Evolutionary conservation across 2,888 invertebrate species (phyloP), one percentile per base, ranked within the genome.

Genomic region (Capitulum mitella): DNA sequence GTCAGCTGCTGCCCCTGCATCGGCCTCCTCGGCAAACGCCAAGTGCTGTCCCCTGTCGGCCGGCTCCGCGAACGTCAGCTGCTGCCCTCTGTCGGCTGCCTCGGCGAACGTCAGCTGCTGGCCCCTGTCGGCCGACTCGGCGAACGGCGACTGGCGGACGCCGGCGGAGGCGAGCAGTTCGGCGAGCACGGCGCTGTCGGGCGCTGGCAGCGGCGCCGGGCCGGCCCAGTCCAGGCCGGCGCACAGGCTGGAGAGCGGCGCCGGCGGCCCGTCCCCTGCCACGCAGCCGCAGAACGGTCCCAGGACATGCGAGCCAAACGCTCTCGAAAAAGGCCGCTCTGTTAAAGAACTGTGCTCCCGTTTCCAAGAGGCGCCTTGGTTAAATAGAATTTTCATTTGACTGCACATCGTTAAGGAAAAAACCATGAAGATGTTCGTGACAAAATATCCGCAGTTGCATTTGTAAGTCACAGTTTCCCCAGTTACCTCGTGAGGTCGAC

Each of bases 101-200:
- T 54, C 26, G 8, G 54, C 14, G 54, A 54, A 54, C 54, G 26
- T 19, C 54, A 54, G 54, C 54, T 54, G 54, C 54, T 54, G 54
- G 1, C 58, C 12, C n/a, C 58, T 12, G 29, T 58, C 58, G n/a
- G 58, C 29, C n/a, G 29, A 1, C 58, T 58, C 58, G 3, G 29
- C 58, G 58, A 58, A 29, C n/a, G 58, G n/a, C 29, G 58, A 58
- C 29, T 58, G 58, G 58, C 29, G 58, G 58, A 10, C n/a, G 58
- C 29, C n/a, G 58, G 58, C 58, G n/a, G 29, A n/a, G n/a, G n/a
- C 29, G n/a, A 58, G 58, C 58, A 58, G 58, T 1, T 58, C 58
- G 58, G 58, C 6, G 58, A 58, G 29, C 58, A 58, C 58, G 58
- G n/a, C n/a, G 29, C 58, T n/a, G 58, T 58, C 58, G 58, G 58